phyloP scores from a whole-genome alignment of 1,140 invertebrate genomes.

The Caenorhabditis inopinata region DNA sequence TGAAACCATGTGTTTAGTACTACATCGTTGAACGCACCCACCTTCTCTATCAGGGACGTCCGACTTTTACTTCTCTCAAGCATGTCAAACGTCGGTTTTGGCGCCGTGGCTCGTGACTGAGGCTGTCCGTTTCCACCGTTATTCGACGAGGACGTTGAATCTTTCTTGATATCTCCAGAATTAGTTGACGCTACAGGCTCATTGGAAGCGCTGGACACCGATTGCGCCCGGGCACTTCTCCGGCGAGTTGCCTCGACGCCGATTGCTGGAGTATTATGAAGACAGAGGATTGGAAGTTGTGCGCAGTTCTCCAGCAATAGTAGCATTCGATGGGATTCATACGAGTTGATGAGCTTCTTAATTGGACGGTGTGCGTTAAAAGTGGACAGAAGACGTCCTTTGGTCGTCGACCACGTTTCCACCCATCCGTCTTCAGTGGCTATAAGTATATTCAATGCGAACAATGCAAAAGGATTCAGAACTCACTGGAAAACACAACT shows the following conservation, averaged over 20 bases:
- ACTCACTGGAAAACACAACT: constrained; percentile 45
- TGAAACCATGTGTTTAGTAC: not conserved
- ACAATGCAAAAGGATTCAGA: not conserved
- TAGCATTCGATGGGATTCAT: constrained; percentile 38
- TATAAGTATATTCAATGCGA: constrained; percentile 6
- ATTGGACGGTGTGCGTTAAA: constrained; percentile 53
- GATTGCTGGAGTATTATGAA: constrained; percentile 52
- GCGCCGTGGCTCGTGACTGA: constrained; percentile 3
- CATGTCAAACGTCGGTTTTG: constrained; percentile 43
- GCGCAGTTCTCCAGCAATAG: constrained; percentile 40
- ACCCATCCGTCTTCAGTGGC: constrained; percentile 49
- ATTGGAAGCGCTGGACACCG: constrained; percentile 21
- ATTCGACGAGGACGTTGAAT: not conserved
- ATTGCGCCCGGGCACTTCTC: constrained; percentile 32
- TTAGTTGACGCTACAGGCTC: not conserved
- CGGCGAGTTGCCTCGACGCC: not conserved
- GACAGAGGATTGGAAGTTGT: constrained; percentile 51
- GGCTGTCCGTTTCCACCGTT: constrained; percentile 23
- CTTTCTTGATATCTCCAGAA: constrained; percentile 10
- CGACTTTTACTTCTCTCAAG: constrained; percentile 42
- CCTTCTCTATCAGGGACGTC: constrained; percentile 41
- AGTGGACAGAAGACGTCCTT: constrained; percentile 45
- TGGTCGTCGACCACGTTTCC: constrained; percentile 48
- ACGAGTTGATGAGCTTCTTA: constrained; percentile 38
- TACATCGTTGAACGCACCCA: not conserved